A percentile compares a stretch with the other conserved stretches of the same genome.
Evolutionary conservation across 2,113 vertebrate genomes (phyloP).

Genomic region (Corvus hawaiiensis): DNA sequence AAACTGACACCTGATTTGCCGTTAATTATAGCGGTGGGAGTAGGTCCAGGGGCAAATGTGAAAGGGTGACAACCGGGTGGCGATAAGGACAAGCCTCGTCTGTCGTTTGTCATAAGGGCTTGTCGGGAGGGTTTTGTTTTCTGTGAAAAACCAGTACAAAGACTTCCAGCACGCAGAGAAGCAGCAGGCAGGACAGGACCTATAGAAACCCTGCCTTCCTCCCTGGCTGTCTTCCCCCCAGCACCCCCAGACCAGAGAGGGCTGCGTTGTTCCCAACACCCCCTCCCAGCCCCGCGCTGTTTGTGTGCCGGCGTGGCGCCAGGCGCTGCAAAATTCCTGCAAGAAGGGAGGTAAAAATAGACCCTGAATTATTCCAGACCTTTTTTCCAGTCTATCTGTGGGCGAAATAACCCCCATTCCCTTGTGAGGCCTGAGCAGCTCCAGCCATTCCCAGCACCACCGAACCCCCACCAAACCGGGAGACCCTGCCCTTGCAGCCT

Average conservation of each 20-base stretch:
- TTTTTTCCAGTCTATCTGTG: not conserved
- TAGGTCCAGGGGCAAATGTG: not conserved
- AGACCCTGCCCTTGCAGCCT: not conserved
- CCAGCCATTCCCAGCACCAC: not conserved
- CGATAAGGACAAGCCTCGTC: not conserved
- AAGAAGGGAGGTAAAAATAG: not conserved
- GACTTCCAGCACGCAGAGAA: not conserved
- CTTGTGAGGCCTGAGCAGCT: not conserved
- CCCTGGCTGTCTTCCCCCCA: not conserved
- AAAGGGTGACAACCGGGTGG: not conserved
- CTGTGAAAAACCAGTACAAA: not conserved
- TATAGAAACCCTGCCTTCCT: not conserved
- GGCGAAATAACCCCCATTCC: not conserved
- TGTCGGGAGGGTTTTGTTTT: not conserved
- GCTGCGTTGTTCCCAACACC: not conserved
- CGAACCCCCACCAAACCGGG: fast-evolving
- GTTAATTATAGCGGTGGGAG: not conserved
- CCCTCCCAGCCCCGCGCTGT: fast-evolving
- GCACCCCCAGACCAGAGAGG: not conserved
- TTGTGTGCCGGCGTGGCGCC: fast-evolving
- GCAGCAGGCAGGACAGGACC: not conserved
- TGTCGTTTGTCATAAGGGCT: fast-evolving
- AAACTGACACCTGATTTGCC: not conserved
- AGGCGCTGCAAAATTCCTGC: not conserved
- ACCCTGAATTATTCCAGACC: not conserved